Conservation (phyloP, 1,140 invertebrate species). For the Lasioglossum albipes region DNA sequence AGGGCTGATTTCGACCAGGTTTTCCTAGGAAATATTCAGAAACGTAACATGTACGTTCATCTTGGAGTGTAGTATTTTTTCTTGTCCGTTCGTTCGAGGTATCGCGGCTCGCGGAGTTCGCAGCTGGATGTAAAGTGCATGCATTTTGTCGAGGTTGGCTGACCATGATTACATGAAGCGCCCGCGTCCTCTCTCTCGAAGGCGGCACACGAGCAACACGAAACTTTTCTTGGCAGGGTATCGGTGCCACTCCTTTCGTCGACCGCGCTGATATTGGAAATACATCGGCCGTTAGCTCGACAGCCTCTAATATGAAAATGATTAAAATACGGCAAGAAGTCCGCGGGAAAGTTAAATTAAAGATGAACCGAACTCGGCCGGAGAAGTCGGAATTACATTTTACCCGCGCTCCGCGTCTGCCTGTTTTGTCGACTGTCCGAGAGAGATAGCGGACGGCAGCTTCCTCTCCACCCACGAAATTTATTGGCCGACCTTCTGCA, state of each 20-base stretch:
- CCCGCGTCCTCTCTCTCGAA: neutral
- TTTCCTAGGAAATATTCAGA: too few species aligned
- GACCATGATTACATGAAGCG: conserved; percentile 25
- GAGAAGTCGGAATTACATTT: conserved; percentile 25
- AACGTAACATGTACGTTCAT: too few species aligned
- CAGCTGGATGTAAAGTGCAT: neutral
- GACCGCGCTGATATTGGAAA: conserved; percentile 52
- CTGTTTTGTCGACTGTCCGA: conserved; percentile 41
- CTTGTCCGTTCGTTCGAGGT: neutral
- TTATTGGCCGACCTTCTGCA: conserved; percentile 13
- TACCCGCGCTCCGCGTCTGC: conserved; percentile 7
- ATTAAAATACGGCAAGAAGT: conserved; percentile 67
- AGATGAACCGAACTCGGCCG: conserved; percentile 51
- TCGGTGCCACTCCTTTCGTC: neutral
- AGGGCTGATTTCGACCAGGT: too few species aligned
- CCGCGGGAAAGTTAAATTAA: conserved; percentile 68
- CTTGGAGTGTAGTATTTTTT: too few species aligned
- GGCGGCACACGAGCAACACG: conserved; percentile 5
- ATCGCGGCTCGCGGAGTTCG: neutral
- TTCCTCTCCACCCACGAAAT: neutral
- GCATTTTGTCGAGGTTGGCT: conserved; percentile 20
- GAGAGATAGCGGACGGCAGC: conserved; percentile 8
- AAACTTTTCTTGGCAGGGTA: conserved; percentile 37
- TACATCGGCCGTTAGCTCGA: conserved; percentile 58
- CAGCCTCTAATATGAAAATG: conserved; percentile 64